Conservation (phyloP, 2,888 invertebrate species). For the Macrophya alboannulata region DNA sequence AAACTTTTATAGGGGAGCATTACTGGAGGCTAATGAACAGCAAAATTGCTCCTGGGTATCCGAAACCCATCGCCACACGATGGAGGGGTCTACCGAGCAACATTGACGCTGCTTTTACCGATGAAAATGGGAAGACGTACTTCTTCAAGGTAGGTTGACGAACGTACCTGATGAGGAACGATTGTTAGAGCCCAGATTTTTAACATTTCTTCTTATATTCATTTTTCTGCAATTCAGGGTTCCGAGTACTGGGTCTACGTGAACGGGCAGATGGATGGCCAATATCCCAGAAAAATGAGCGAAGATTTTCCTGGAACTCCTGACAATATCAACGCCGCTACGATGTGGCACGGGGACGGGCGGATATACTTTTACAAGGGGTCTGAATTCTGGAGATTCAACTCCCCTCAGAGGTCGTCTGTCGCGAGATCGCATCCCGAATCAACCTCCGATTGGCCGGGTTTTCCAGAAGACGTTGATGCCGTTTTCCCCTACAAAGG, state of each 20-base stretch:
- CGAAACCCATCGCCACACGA: conserved; percentile 88
- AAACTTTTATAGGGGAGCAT: conserved; percentile 83
- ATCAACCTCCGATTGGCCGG: conserved; percentile 93
- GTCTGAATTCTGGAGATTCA: conserved; percentile 94
- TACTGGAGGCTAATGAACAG: conserved; percentile 92
- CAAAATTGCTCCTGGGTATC: conserved; percentile 92
- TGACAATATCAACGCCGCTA: conserved; percentile 92
- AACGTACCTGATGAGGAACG: background rate
- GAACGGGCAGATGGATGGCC: conserved; percentile 89
- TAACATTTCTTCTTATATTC: background rate
- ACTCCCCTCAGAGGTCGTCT: conserved; percentile 90
- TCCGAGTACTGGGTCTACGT: conserved; percentile 94
- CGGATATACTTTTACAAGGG: conserved; percentile 97
- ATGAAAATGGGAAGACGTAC: conserved; percentile 93
- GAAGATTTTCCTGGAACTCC: conserved; percentile 96
- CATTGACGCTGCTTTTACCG: conserved; percentile 87
- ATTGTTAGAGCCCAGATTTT: background rate
- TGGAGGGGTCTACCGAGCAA: conserved; percentile 87
- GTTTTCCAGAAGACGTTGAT: conserved; percentile 90
- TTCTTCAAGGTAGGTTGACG: conserved; percentile 90
- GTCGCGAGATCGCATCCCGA: conserved; percentile 92
- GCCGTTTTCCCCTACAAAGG: conserved; percentile 96
- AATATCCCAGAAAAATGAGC: conserved; percentile 93
- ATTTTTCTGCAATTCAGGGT: conserved; percentile 73
- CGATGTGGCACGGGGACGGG: conserved; percentile 97